Base-by-base conservation (phyloP, 2,888 invertebrate species). In the Diachrysia chrysitis region DNA sequence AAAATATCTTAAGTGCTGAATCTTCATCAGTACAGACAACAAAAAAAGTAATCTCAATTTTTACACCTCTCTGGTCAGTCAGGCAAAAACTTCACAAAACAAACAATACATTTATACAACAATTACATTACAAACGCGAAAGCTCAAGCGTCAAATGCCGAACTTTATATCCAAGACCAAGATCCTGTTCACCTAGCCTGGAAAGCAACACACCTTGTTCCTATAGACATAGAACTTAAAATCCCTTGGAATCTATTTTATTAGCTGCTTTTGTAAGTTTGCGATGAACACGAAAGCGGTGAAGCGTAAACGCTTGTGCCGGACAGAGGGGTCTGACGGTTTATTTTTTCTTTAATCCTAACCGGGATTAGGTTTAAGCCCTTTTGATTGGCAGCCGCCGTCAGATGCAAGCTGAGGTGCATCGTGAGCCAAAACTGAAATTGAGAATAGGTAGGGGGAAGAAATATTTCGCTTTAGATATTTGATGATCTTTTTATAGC, bases 371-470 rank as follows among this genome's bases (percentile, higher is more conserved):
- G 92, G 91, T 89, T 90, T 93, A 94, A 94, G 93, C 90, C 92
- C 90, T 89, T 93, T 93, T 95, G 95, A 95, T 92, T 94, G 95
- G 94, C 95, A 94, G 95, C 92, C 92, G 93, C 87, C 93, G 94
- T 94, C 94, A 91, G 91, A 87, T 89, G 92, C 94, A 93, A 84
- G 69, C 76, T 75, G 79, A 85, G 85, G 85, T 82, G 72, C 79
- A 78, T 59, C 77, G 78, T 69, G 83, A 83, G 76, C 84, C 83
- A 82, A 83, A 83, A 81, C 70, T 73, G 79, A 63, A 51, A 46
- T 58, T 63, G 65, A 23, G 29, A 53, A 21, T 61, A 67, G 42
- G 37, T 55, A 32, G 62, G 14, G 16, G 4, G 2, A 23, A 21
- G 32, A 21, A 19, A 59, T 51, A 48, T 59, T 59, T 32, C 19